Base-by-base conservation (phyloP, 1,140 invertebrate genomes). In the Drosophila varians region DNA sequence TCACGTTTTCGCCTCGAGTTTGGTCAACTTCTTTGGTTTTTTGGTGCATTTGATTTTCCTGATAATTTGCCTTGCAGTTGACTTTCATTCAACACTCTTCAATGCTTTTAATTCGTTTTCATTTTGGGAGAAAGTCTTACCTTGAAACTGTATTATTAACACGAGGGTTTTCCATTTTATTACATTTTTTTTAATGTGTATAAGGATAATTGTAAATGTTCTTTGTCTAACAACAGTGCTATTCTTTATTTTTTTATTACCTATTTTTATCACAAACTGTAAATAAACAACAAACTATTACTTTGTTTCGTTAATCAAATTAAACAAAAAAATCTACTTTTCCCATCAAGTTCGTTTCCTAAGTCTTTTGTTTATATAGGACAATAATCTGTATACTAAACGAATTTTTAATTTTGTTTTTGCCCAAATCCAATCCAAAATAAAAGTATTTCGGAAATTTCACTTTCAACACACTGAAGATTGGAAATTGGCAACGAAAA, bases 81-180 rank as follows among this genome's bases (percentile, higher is more conserved):
- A 28, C 2, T 16, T 31, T 46, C 53, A 19, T 5, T 56, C 9
- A 26, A 14, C 26, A 23, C 26, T 53, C 47, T 52, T 74, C 23
- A 42, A 28, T 56, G 42, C n/a, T 60, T 54, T 71, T 43, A 12
- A 36, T 54, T 61, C 36, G 9, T 58, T 42, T 57, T 42, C 26
- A 11, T 23, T 77, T 72, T 28, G 45, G 55, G 77, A 71, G 77
- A 79, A 79, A 79, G 77, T 75, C 57, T 75, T 45, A 54, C 36
- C 58, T 40, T 40, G 70, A 78, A 74, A 52, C 53, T 65, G 54
- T 47, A 51, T 43, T 74, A 56, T 77, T 55, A 42, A 49, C 19
- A 60, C 18, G 60, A 42, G 47, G 54, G 68, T 66, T 65, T 42
- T 64, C 60, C 25, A n/a, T n/a, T n/a, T n/a, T n/a, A n/a, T n/a